Conservation (phyloP, 2,888 invertebrate genomes). For the Temnothorax ravouxi region DNA sequence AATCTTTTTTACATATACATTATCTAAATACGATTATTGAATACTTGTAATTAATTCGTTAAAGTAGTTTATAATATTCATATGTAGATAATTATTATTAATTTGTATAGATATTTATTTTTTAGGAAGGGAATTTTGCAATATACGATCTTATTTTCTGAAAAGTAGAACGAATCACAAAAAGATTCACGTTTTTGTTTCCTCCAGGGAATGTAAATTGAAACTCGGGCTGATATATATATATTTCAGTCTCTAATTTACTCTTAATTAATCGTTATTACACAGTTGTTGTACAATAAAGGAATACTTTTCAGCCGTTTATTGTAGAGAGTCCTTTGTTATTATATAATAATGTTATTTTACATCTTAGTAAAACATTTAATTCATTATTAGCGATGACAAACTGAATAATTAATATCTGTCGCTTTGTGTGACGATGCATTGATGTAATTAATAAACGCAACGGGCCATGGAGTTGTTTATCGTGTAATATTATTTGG, state of each 20-base stretch:
- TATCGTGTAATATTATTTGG: constrained; percentile 52
- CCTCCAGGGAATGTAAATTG: not conserved
- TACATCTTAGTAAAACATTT: constrained; percentile 46
- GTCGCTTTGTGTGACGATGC: constrained; percentile 43
- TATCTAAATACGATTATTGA: not conserved
- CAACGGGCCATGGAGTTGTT: constrained; percentile 45
- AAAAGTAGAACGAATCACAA: not conserved
- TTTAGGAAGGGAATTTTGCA: not conserved
- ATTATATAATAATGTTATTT: constrained; percentile 46
- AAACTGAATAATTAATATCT: constrained; percentile 50
- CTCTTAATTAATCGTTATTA: constrained; percentile 38
- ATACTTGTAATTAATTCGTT: not conserved
- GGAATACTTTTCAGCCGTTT: constrained; percentile 21
- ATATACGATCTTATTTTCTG: not conserved
- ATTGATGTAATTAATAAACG: constrained; percentile 56
- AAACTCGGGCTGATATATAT: not conserved
- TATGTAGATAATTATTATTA: constrained; percentile 6
- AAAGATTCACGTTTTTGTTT: not conserved
- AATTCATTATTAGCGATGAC: constrained; percentile 46
- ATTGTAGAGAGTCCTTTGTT: constrained; percentile 20
- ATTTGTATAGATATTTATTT: not conserved
- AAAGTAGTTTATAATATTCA: not conserved
- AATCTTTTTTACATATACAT: not conserved
- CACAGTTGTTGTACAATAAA: not conserved
- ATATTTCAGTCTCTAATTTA: not conserved